Base-by-base conservation (phyloP, 2,113 vertebrate genomes). In the Nyctereutes procyonoides region DNA sequence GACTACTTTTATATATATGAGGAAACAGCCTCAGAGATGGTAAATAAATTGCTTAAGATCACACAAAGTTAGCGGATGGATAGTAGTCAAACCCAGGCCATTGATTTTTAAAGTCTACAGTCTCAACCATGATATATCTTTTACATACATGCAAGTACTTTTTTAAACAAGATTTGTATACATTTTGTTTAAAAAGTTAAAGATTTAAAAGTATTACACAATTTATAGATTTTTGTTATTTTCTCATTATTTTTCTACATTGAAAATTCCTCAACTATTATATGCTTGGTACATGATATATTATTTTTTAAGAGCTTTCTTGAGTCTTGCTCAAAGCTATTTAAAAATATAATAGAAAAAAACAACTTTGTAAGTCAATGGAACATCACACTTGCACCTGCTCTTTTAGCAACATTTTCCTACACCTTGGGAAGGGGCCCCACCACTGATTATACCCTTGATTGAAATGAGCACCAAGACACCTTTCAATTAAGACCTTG, bases 141-240 rank as follows among this genome's bases (percentile, higher is more conserved):
- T 86, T 38, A 86, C 19, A 56, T 62, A 51, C 12, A 28, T 20
- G 0, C 71, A 32, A 38, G 69, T 65, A 28, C 5, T 60, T 65
- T 88, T 88, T 74, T 1, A 84, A 5, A 65, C 43, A 38, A 85
- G 58, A 19, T 58, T 73, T 85, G 32, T 12, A 67, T 80, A 74
- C 84, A 53, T 86, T 96, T 90, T 63, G 35, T 53, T 51, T 69
- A 77, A 95, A 74, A 80, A 94, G 24, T 53, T 96, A 58, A 5
- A 62, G 3, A 73, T 43, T 82, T 92, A 53, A 63, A 90, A 96
- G 26, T 79, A n/a, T 86, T 65, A 30, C 32, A 65, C 43, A 53
- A 65, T 62, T 81, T 55, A 28, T 35, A 96, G 4, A 67, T 67
- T 65, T 95, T 91, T 83, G 24, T 80, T 86, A 53, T 86, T 80